These are phyloP conservation scores for Siniperca scherzeri DNA, from an alignment of 2,797 vertebrate genomes.

Conservation along the genomic window DNA sequence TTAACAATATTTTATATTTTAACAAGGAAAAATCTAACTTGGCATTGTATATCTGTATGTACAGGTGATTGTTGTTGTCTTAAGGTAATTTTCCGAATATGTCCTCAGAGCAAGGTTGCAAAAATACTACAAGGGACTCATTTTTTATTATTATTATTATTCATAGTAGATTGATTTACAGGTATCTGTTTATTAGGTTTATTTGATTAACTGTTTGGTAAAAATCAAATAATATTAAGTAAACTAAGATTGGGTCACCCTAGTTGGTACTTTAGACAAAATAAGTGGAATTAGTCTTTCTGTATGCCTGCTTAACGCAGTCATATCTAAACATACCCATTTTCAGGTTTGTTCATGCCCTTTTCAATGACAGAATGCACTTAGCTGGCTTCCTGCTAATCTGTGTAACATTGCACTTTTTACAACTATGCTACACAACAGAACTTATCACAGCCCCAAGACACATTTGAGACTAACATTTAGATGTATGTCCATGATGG, in stretches of 20 bases:
- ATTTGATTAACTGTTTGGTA: not conserved
- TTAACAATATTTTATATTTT: not conserved
- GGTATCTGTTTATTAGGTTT: not conserved
- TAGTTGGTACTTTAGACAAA: not conserved
- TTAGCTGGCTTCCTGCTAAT: not conserved
- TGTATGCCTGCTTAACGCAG: not conserved
- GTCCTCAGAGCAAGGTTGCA: not conserved
- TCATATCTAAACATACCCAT: not conserved
- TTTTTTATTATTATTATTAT: too few species aligned
- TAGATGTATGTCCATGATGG: not conserved
- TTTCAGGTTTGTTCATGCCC: not conserved
- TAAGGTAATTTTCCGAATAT: not conserved
- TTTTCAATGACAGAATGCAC: not conserved
- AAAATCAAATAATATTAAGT: not conserved
- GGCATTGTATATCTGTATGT: not conserved
- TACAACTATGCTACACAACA: not conserved
- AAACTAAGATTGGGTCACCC: too few species aligned
- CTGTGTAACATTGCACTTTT: not conserved
- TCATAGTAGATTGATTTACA: not conserved
- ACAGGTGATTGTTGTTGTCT: not conserved
- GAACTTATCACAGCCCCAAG: not conserved
- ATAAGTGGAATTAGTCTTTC: not conserved
- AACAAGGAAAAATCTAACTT: not conserved
- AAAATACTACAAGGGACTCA: not conserved
- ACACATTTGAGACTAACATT: not conserved